A percentile compares a stretch with the other conserved stretches of the same genome.
These are phyloP conservation scores for Micropterix aruncella DNA, from an alignment of 2,888 invertebrate genomes.

Conservation along the genomic window DNA sequence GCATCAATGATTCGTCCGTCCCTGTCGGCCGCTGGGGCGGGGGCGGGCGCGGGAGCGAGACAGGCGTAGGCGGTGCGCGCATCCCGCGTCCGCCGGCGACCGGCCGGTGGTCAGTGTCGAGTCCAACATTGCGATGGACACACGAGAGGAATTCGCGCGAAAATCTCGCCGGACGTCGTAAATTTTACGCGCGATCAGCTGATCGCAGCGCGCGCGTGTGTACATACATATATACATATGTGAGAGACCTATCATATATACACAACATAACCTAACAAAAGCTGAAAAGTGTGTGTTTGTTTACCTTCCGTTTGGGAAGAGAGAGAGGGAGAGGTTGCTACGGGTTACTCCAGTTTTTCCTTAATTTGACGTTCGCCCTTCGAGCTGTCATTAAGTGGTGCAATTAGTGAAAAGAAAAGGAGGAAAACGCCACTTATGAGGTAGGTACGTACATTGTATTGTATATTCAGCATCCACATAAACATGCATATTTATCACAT, in stretches of 20 bases:
- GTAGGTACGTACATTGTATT: too few relatives aligned
- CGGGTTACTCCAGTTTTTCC: background rate
- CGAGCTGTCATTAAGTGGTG: background rate
- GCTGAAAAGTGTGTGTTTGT: too few relatives aligned
- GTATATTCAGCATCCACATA: too few relatives aligned
- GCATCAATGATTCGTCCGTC: slow-evolving; percentile 12
- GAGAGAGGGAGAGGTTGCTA: too few relatives aligned
- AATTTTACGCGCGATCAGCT: slow-evolving; percentile 2
- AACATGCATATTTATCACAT: too few relatives aligned
- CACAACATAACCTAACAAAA: too few relatives aligned
- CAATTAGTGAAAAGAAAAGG: background rate
- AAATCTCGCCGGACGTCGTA: slow-evolving; percentile 14
- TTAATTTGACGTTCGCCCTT: background rate
- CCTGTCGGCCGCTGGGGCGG: slow-evolving; percentile 12
- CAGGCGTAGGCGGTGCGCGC: slow-evolving; percentile 13
- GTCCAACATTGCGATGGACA: slow-evolving; percentile 18
- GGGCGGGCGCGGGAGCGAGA: slow-evolving; percentile 13
- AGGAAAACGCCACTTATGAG: background rate
- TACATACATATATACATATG: background rate
- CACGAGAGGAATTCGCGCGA: slow-evolving; percentile 17
- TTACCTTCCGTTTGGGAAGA: too few relatives aligned
- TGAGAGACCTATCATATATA: too few relatives aligned
- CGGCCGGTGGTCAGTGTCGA: slow-evolving; percentile 15
- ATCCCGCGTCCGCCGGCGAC: slow-evolving; percentile 14
- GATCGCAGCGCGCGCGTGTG: slow-evolving; percentile 1